Evolutionary conservation across 2,113 vertebrate species (phyloP).

Genomic region (Aspiorhynchus laticeps): DNA sequence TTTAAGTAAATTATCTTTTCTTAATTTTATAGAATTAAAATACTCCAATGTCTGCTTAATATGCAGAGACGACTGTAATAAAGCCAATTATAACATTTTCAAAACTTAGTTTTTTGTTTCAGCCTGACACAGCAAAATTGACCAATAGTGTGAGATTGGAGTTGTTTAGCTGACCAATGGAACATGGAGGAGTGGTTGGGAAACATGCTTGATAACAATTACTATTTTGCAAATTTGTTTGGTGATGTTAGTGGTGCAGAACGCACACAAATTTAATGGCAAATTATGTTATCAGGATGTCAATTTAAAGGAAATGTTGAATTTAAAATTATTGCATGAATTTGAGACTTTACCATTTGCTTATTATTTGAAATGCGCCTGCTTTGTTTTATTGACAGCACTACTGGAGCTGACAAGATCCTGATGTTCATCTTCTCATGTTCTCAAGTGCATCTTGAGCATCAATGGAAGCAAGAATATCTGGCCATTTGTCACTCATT

Average conservation of each 20-base stretch:
- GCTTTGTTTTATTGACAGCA: not conserved
- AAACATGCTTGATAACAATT: not conserved
- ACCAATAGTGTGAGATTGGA: not conserved
- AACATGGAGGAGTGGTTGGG: not conserved
- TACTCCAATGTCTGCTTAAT: not conserved
- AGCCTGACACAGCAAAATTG: not conserved
- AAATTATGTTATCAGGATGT: not conserved
- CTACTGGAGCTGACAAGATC: not conserved
- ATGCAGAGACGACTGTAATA: not conserved
- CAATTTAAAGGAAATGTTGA: not conserved
- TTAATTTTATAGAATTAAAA: not conserved
- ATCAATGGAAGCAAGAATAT: not conserved
- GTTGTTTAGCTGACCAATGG: not conserved
- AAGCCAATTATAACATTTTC: too few relatives aligned
- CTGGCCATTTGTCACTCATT: not conserved
- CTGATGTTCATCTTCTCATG: not conserved
- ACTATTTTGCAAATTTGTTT: not conserved
- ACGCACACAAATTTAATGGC: not conserved
- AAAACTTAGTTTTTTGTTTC: not conserved
- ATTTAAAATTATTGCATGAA: not conserved
- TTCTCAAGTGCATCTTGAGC: not conserved
- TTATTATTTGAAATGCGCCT: not conserved
- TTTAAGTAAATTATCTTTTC: not conserved
- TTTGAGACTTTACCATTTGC: not conserved
- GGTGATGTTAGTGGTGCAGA: not conserved